Conservation (phyloP, 2,888 invertebrate genomes). For the Diplolepis rosae region DNA sequence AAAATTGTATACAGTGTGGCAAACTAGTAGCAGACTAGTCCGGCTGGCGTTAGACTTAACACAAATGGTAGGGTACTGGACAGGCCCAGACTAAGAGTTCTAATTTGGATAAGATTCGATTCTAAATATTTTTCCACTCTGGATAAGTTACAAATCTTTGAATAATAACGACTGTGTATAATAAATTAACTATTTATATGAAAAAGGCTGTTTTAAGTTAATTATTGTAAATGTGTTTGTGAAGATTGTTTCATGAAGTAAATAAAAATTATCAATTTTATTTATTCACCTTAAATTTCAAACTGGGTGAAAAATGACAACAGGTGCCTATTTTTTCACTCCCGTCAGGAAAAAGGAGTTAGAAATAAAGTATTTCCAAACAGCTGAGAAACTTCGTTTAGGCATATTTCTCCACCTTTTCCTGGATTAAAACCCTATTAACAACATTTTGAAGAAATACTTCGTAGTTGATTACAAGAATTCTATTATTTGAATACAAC, state of each 20-base stretch:
- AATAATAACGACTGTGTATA: not conserved
- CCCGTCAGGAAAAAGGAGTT: not conserved
- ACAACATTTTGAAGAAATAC: not conserved
- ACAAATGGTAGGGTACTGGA: too few species aligned
- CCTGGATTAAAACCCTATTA: not conserved
- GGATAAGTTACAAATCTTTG: not conserved
- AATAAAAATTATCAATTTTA: slow-evolving; percentile 13
- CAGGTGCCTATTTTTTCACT: not conserved
- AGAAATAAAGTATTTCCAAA: not conserved
- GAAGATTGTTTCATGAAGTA: not conserved
- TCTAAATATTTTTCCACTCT: not conserved
- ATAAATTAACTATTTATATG: not conserved
- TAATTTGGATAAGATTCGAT: not conserved
- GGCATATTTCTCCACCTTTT: not conserved
- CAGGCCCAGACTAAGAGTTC: too few species aligned
- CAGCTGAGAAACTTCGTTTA: not conserved
- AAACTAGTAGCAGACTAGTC: too few species aligned
- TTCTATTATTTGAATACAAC: not conserved
- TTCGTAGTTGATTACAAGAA: too few species aligned
- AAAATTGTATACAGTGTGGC: too few species aligned
- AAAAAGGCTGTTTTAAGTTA: slow-evolving; percentile 21
- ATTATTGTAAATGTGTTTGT: not conserved
- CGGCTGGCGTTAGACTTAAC: too few species aligned
- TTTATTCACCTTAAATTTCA: not conserved
- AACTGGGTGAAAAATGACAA: not conserved